phyloP scores from a whole-genome alignment of 2,113 vertebrate genomes.

The Neolamprologus fasciatus region DNA sequence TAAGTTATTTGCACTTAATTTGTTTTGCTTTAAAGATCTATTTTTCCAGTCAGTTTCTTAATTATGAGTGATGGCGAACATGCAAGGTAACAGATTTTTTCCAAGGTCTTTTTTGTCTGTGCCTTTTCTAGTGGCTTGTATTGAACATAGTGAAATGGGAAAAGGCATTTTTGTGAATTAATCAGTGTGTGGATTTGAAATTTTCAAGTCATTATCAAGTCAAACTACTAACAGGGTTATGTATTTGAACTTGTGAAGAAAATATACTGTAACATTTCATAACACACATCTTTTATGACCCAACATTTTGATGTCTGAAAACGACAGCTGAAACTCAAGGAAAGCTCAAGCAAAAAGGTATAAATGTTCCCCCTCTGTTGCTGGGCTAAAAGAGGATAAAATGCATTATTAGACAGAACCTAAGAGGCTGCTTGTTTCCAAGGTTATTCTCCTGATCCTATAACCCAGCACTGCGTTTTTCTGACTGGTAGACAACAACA shows the following conservation, averaged over 20 bases:
- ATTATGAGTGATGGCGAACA: not conserved
- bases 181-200: not conserved
- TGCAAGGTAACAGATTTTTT: not conserved
- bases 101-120: not conserved
- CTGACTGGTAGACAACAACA: not conserved
- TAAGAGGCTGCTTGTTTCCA: not conserved
- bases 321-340: not conserved
- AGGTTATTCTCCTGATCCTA: not conserved
- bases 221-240: not conserved
- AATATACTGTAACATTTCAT: not conserved
- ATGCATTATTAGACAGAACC: not conserved
- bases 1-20: not conserved
- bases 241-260: not conserved
- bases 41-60: not conserved
- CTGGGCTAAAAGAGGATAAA: not conserved
- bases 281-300: not conserved
- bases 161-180: not conserved
- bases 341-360: not conserved
- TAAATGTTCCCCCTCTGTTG: not conserved
- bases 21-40: not conserved
- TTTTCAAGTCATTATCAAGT: not conserved
- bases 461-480: not conserved
- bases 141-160: not conserved
- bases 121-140: not conserved
- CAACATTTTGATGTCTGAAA: not conserved